Percentiles rank a stretch among this genome's conserved stretches.
phyloP scores from a whole-genome alignment of 1,140 invertebrate species.

The Ridgeia piscesae region DNA sequence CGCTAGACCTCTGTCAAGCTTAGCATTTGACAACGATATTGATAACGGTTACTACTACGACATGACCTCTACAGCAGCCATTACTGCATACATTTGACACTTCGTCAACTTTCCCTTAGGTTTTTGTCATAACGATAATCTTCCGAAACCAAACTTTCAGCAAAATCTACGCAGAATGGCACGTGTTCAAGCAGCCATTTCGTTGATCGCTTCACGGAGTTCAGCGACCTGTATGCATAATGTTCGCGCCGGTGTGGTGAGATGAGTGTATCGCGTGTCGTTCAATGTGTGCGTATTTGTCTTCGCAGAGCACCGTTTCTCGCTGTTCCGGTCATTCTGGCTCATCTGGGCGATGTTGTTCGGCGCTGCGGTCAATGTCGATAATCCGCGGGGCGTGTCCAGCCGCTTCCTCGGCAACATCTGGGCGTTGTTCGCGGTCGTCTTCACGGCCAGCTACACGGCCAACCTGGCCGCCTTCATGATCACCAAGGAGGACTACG shows the following conservation, averaged over 20 bases:
- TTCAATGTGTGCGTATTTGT: not conserved
- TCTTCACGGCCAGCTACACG: conserved; percentile 62
- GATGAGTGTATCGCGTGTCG: not conserved
- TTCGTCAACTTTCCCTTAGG: no score
- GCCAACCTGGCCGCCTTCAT: conserved; percentile 86
- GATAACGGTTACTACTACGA: no score
- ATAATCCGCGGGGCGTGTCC: conserved; percentile 90
- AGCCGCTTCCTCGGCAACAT: conserved; percentile 93
- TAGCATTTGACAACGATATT: no score
- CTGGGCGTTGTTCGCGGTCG: conserved; percentile 92
- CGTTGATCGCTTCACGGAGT: no score
- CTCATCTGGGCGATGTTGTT: conserved; percentile 99
- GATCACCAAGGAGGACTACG: conserved; percentile 97
- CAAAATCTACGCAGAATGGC: no score
- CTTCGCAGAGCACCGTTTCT: conserved; percentile 75
- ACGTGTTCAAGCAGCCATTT: no score
- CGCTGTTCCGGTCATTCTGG: conserved; percentile 95
- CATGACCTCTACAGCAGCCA: no score
- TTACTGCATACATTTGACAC: no score
- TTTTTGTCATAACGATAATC: no score
- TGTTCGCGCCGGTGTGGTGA: not conserved
- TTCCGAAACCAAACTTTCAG: no score
- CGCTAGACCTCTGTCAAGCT: no score
- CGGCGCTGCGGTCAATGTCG: conserved; percentile 93
- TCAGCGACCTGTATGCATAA: no score